These are phyloP conservation scores for Coranthus polyacanthus DNA, from an alignment of 2,797 vertebrate species.

Conservation along the genomic window DNA sequence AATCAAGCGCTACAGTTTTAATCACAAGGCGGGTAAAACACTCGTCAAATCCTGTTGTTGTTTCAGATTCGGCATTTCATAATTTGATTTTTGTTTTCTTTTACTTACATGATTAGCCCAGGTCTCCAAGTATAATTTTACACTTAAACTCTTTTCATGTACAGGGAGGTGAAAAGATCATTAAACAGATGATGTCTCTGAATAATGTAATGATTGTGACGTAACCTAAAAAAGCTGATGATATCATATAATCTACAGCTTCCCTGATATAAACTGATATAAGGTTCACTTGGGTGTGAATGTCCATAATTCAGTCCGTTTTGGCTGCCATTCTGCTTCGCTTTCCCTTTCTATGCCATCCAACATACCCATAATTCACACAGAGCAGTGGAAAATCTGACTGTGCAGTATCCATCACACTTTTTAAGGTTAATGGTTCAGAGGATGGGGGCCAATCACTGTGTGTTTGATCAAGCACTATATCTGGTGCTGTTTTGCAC, in stretches of 20 bases:
- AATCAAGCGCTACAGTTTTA: no score
- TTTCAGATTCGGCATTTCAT: no score
- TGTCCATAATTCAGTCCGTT: constrained; percentile 41
- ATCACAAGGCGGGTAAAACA: no score
- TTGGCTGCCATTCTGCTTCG: not conserved
- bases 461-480: constrained; percentile 64
- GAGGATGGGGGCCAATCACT: constrained; percentile 44
- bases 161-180: no score
- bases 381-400: constrained; percentile 32
- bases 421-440: constrained; percentile 66
- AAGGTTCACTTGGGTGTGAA: constrained; percentile 13
- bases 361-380: constrained; percentile 33
- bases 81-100: no score
- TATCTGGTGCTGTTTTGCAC: constrained; percentile 47
- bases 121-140: no score
- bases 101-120: no score
- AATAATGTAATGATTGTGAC: constrained; percentile 24
- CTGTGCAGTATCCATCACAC: constrained; percentile 45
- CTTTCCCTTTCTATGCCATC: not conserved
- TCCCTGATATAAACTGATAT: constrained; percentile 18
- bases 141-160: no score
- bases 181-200: constrained; percentile 14
- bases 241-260: constrained; percentile 14
- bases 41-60: no score
- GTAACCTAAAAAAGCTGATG: constrained; percentile 13